A percentile compares a stretch with the other conserved stretches of the same genome.
Evolutionary conservation across 2,113 vertebrate genomes (phyloP).

Genomic region (Perca schrenkii): DNA sequence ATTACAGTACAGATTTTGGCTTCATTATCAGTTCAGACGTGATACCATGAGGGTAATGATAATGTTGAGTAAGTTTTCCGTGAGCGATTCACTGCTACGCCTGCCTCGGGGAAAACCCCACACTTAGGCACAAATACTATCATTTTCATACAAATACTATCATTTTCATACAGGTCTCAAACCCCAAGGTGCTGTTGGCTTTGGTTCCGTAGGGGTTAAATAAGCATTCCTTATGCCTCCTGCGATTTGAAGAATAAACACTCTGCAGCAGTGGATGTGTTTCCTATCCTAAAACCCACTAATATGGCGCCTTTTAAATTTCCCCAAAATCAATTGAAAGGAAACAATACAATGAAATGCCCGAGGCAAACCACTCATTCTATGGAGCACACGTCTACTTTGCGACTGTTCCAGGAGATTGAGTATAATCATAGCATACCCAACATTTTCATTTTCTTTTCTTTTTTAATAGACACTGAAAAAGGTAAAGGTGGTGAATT

Average conservation of each 20-base stretch:
- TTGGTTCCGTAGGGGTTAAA: constrained; percentile 45
- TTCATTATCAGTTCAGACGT: constrained; percentile 2
- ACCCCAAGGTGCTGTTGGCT: constrained; percentile 20
- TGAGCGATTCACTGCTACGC: neutral
- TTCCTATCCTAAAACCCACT: constrained; percentile 40
- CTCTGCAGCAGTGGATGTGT: constrained; percentile 30
- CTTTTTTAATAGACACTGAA: neutral
- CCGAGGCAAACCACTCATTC: constrained; percentile 60
- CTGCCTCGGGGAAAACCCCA: neutral
- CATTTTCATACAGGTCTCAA: constrained; percentile 29
- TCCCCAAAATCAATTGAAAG: constrained; percentile 66
- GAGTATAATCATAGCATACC: constrained; percentile 46
- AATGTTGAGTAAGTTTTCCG: neutral
- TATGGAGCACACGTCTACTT: constrained; percentile 64
- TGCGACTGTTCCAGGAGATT: constrained; percentile 54
- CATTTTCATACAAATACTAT: constrained; percentile 17
- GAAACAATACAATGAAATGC: constrained; percentile 69
- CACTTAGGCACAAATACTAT: constrained; percentile 15
- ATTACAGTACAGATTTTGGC: constrained; percentile 8
- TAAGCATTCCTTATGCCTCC: constrained; percentile 9
- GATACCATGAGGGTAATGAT: neutral
- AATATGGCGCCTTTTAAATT: constrained; percentile 51
- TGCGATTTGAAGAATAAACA: constrained; percentile 39
- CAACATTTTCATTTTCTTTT: constrained; percentile 14
- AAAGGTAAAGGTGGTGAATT: constrained; percentile 1